Percentiles rank a stretch among this genome's conserved stretches.
phyloP scores from a whole-genome alignment of 2,797 vertebrate genomes.

The Austrolebias charrua region DNA sequence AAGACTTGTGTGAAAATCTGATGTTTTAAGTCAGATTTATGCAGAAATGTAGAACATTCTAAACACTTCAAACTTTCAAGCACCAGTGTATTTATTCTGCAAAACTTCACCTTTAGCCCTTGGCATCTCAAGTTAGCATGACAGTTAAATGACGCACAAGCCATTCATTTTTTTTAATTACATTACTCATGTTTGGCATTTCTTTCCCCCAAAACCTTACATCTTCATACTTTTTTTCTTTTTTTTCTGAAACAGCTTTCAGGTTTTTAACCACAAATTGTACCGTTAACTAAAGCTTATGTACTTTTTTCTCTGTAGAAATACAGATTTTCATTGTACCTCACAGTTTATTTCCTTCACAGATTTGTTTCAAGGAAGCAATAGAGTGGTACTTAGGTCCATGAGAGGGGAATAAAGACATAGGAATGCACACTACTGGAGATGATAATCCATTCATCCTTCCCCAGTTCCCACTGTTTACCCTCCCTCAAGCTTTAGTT shows the following conservation, averaged over 20 bases:
- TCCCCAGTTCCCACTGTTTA: constrained; percentile 73
- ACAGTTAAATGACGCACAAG: constrained; percentile 17
- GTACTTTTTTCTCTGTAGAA: neutral
- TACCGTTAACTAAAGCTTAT: constrained; percentile 6
- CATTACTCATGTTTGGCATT: too few relatives aligned
- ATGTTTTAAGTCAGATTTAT: too few relatives aligned
- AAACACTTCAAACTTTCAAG: too few relatives aligned
- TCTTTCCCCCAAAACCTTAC: constrained; percentile 8
- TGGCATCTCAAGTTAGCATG: constrained; percentile 2
- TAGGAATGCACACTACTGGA: constrained; percentile 72
- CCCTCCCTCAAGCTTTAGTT: constrained; percentile 62
- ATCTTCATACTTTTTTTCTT: constrained; percentile 25
- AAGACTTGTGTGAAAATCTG: too few relatives aligned
- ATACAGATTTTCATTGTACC: constrained; percentile 7
- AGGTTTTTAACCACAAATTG: neutral
- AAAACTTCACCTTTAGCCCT: constrained; percentile 4
- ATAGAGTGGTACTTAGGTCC: constrained; percentile 26
- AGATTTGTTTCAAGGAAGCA: constrained; percentile 31
- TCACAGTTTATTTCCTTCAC: constrained; percentile 13
- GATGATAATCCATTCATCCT: constrained; percentile 76
- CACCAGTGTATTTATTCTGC: constrained; percentile 16
- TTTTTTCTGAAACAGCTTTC: constrained; percentile 1
- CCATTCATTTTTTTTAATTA: constrained; percentile 6
- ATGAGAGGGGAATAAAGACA: constrained; percentile 46
- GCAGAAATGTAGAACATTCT: too few relatives aligned